A percentile compares a stretch with the other conserved stretches of the same genome.
Evolutionary conservation across 2,797 vertebrate genomes (phyloP).

Genomic region (Melopsittacus undulatus): DNA sequence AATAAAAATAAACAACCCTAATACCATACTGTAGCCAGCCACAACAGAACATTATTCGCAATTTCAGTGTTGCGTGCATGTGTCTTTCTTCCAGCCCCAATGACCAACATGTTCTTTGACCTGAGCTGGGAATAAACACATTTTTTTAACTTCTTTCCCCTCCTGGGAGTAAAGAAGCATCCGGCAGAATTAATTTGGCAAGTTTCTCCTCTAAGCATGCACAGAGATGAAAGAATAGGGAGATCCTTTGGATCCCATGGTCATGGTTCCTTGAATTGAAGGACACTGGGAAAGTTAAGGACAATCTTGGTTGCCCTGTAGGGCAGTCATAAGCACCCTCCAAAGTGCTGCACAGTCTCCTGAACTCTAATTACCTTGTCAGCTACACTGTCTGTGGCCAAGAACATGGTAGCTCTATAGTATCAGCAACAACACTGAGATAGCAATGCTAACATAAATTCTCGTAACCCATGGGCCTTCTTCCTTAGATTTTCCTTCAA

Average conservation of each 20-base stretch:
- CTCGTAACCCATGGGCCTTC: not conserved
- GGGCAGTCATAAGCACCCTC: not conserved
- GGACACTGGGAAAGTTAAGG: not conserved
- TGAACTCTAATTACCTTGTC: not conserved
- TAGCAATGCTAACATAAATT: not conserved
- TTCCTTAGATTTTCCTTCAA: not conserved
- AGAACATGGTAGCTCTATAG: not conserved
- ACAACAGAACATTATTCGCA: not conserved
- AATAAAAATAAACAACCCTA: not conserved
- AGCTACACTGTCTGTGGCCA: not conserved
- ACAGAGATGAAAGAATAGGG: not conserved
- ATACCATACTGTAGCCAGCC: not conserved
- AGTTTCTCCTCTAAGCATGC: not conserved
- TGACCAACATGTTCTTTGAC: constrained; percentile 1
- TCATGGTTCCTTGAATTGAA: not conserved
- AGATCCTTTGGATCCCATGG: not conserved
- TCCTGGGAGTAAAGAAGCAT: not conserved
- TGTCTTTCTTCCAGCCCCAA: not conserved
- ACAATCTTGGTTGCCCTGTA: not conserved
- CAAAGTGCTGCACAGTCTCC: not conserved
- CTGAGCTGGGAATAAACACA: not conserved
- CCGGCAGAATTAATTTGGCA: not conserved
- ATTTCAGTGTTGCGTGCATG: not conserved
- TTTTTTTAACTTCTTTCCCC: not conserved
- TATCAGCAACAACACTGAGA: not conserved